phyloP scores from a whole-genome alignment of 2,113 vertebrate genomes.

The Psephotus haematonotus region DNA sequence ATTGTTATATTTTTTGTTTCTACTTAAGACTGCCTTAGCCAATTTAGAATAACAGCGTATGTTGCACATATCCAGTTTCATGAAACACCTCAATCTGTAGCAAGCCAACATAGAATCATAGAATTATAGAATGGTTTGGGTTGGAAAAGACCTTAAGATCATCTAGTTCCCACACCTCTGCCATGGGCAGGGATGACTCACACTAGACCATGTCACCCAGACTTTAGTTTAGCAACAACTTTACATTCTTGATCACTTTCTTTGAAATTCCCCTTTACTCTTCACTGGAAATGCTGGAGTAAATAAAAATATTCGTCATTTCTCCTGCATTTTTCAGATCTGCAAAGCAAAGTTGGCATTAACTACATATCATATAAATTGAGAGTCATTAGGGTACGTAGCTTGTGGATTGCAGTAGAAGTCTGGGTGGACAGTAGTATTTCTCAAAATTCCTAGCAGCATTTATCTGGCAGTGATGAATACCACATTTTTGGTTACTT shows the following conservation, averaged over 20 bases:
- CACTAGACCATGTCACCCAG: neutral
- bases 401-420: neutral
- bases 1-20: neutral
- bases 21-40: neutral
- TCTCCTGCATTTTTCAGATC: neutral
- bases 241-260: neutral
- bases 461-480: neutral
- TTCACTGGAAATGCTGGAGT: neutral
- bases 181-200: neutral
- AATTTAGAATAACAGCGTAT: neutral
- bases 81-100: rapidly evolving
- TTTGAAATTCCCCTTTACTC: neutral
- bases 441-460: neutral
- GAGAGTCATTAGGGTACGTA: neutral
- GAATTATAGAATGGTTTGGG: neutral
- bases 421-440: neutral
- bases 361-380: neutral
- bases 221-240: neutral
- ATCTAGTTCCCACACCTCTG: neutral
- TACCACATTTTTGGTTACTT: neutral
- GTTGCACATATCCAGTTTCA: neutral
- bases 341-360: neutral
- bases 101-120: neutral
- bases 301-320: neutral
- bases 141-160: neutral